These are phyloP conservation scores for Trimorus sp. DNA, from an alignment of 2,888 invertebrate genomes.

Conservation along the genomic window DNA sequence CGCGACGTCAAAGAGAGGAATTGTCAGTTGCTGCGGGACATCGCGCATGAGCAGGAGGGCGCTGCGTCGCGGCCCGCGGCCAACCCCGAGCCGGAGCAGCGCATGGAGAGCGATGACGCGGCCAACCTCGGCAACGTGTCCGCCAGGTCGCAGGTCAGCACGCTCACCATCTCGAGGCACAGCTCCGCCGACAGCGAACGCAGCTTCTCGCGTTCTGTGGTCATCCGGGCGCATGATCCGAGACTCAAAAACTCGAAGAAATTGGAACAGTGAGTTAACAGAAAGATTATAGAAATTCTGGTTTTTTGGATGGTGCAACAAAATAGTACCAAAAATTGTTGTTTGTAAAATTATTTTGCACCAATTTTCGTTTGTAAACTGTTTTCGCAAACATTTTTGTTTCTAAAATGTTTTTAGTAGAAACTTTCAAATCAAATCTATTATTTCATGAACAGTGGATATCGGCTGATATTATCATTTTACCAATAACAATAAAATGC, in stretches of 20 bases:
- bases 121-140: slow-evolving; percentile 75
- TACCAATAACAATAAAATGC: too few species aligned
- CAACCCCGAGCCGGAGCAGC: slow-evolving; percentile 62
- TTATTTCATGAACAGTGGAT: too few species aligned
- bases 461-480: too few species aligned
- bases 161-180: slow-evolving; percentile 78
- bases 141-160: slow-evolving; percentile 77
- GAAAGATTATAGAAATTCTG: too few species aligned
- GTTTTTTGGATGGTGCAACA: too few species aligned
- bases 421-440: too few species aligned
- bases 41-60: slow-evolving; percentile 73
- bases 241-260: slow-evolving; percentile 77
- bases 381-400: too few species aligned
- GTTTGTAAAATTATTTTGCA: too few species aligned
- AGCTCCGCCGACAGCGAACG: slow-evolving; percentile 79
- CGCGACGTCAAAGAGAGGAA: slow-evolving; percentile 74
- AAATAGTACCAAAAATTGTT: too few species aligned
- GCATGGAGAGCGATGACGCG: slow-evolving; percentile 66
- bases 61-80: slow-evolving; percentile 60
- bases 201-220: slow-evolving; percentile 78
- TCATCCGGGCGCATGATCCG: slow-evolving; percentile 74
- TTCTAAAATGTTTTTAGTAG: too few species aligned
- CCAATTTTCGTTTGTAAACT: too few species aligned
- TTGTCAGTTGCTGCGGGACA: slow-evolving; percentile 74
- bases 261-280: slow-evolving; percentile 80